Evolutionary conservation across 2,113 vertebrate genomes (phyloP), one percentile per base, ranked within the genome.

Genomic region (Oreocharis arfaki): DNA sequence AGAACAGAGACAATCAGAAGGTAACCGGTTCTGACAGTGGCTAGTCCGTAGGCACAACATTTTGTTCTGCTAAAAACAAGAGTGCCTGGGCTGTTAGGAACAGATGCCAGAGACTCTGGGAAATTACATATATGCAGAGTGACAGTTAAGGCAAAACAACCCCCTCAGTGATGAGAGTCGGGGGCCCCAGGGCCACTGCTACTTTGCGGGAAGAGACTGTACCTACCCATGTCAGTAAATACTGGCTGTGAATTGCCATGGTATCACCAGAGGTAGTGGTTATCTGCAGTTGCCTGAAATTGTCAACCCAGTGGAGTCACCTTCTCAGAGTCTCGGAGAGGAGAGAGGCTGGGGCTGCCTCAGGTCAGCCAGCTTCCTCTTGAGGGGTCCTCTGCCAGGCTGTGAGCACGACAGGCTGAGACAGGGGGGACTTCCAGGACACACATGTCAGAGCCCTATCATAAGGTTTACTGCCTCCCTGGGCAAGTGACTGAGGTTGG

Each of bases 21-120:
- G 84, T 94, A 95, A 95, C 56, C 3, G 1, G 3, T 68, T 94
- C 87, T 96, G 93, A 96, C 93, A 94, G 77, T 46, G 94, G 95
- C 77, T 91, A 79, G 84, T 95, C 91, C 3, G 2, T 53, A 92
- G 84, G 93, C 74, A 71, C 68, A 93, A 79, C 65, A 39, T 73
- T 91, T 95, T 95, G 46, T 89, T 95, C 89, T 89, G 53, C 41
- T 82, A 53, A 65, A 89, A 94, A 79, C 41, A 82, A 82, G 65
- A 68, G 46, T 82, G 81, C 84, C 61, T 84, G 57, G 67, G 73
- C 87, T 82, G 78, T 89, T 95, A 84, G 89, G 69, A 95, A 76
- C 89, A 95, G 93, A 95, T 95, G 95, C 87, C 91, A 89, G 74
- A 84, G 84, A 65, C 89, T 91, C 61, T 53, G 53, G 26, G 69